These are phyloP conservation scores for Phortica magna DNA, from an alignment of 2,888 invertebrate genomes.

Conservation along the genomic window DNA sequence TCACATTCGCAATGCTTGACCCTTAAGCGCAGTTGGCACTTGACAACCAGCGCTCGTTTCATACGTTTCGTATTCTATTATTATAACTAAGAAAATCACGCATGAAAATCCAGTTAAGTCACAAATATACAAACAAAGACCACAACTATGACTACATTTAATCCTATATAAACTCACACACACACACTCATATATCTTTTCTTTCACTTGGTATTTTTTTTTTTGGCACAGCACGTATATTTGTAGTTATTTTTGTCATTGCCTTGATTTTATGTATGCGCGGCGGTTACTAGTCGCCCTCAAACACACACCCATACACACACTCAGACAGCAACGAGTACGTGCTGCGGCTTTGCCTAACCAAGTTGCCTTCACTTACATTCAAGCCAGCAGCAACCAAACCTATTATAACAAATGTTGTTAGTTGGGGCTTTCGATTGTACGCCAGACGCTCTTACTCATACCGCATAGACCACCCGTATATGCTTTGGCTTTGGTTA, in stretches of 20 bases:
- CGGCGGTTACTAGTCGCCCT: not conserved
- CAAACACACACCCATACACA: no score
- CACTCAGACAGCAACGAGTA: not conserved
- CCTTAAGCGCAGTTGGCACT: not conserved
- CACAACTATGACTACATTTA: slow-evolving; percentile 21
- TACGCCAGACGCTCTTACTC: not conserved
- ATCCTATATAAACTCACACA: slow-evolving; percentile 10
- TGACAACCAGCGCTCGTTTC: slow-evolving; percentile 14
- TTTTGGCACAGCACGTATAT: not conserved
- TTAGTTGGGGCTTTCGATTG: slow-evolving; percentile 24
- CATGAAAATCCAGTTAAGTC: slow-evolving; percentile 23
- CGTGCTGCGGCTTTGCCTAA: slow-evolving; percentile 6
- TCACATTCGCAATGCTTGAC: not conserved
- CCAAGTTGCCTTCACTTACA: not conserved
- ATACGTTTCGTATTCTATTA: not conserved
- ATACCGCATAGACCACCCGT: not conserved
- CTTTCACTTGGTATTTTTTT: not conserved
- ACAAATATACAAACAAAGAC: not conserved
- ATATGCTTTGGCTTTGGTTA: slow-evolving; percentile 12
- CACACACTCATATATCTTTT: not conserved
- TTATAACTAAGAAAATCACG: slow-evolving; percentile 22
- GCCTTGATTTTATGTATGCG: slow-evolving; percentile 25
- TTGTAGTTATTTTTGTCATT: slow-evolving; percentile 32
- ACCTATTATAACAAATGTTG: slow-evolving; percentile 19
- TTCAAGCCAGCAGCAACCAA: not conserved